Evolutionary conservation across 2,797 vertebrate species (phyloP).

Genomic region (Acanthurus tractus): DNA sequence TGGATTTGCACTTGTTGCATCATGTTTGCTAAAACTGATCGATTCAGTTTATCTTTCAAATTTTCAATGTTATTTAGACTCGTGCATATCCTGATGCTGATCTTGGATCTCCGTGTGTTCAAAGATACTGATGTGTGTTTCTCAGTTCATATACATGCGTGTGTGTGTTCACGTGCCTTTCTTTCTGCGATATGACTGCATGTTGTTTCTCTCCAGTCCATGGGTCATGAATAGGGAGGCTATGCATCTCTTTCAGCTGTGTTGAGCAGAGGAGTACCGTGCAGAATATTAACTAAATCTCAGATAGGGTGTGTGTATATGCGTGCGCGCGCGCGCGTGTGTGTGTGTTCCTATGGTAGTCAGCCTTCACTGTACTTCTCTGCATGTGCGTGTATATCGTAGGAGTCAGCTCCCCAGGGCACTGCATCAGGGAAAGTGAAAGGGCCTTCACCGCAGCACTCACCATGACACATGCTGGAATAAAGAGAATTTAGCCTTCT

Average conservation of each 20-base stretch:
- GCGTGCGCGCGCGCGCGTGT: slow-evolving; percentile 24
- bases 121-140: slow-evolving; percentile 29
- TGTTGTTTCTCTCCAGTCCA: slow-evolving; percentile 61
- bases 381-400: slow-evolving; percentile 16
- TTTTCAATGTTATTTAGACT: slow-evolving; percentile 13
- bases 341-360: slow-evolving; percentile 11
- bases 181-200: slow-evolving; percentile 32
- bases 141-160: background rate
- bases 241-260: slow-evolving; percentile 76
- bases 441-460: slow-evolving; percentile 52
- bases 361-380: slow-evolving; percentile 43
- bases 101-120: slow-evolving; percentile 20
- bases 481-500: slow-evolving; percentile 63
- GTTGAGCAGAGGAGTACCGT: slow-evolving; percentile 73
- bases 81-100: slow-evolving; percentile 3
- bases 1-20: slow-evolving; percentile 21
- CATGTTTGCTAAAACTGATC: slow-evolving; percentile 27
- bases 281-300: slow-evolving; percentile 82
- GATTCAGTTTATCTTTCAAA: slow-evolving; percentile 19
- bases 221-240: slow-evolving; percentile 72
- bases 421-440: slow-evolving; percentile 44
- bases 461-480: slow-evolving; percentile 63
- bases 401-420: slow-evolving; percentile 65
- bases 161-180: slow-evolving; percentile 16
- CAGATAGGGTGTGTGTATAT: slow-evolving; percentile 28